A percentile compares a stretch with the other conserved stretches of the same genome.
phyloP scores from a whole-genome alignment of 2,888 invertebrate genomes.

The Eristalinus aeneus region DNA sequence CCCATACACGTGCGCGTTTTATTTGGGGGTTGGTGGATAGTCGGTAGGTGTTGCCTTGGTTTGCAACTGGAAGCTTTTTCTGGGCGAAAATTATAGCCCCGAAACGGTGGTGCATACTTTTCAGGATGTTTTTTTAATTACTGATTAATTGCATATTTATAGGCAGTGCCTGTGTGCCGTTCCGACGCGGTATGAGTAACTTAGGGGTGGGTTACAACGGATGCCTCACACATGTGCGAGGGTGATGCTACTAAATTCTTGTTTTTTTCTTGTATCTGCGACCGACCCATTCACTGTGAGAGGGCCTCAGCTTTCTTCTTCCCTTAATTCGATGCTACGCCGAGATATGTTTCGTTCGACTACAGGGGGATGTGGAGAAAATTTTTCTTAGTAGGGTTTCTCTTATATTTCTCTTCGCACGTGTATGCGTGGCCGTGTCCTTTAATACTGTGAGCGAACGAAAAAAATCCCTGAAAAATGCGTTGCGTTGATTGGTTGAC shows the following conservation, averaged over 20 bases:
- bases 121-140: slow-evolving; percentile 13
- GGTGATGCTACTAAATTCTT: slow-evolving; percentile 23
- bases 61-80: slow-evolving; percentile 3
- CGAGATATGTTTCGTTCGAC: slow-evolving; percentile 26
- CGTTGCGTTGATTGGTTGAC: slow-evolving; percentile 70
- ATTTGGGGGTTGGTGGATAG: slow-evolving; percentile 26
- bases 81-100: slow-evolving; percentile 20
- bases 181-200: background rate
- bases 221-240: background rate
- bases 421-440: slow-evolving; percentile 54
- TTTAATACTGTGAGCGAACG: slow-evolving; percentile 17
- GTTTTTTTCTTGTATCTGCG: slow-evolving; percentile 24
- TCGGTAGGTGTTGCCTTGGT: slow-evolving; percentile 37
- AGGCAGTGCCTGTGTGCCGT: slow-evolving; percentile 3
- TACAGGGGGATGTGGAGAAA: slow-evolving; percentile 46
- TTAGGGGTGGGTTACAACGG: slow-evolving; percentile 62
- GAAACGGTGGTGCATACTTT: slow-evolving; percentile 33
- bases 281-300: slow-evolving; percentile 33
- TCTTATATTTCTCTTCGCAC: slow-evolving; percentile 61
- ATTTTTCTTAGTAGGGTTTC: slow-evolving; percentile 64
- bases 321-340: slow-evolving; percentile 66
- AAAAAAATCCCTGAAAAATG: slow-evolving; percentile 58
- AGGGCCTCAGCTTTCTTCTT: slow-evolving; percentile 49
- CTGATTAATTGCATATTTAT: slow-evolving; percentile 61
- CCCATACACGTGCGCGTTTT: slow-evolving; percentile 38